Percentiles rank a stretch among this genome's conserved stretches.
Conservation (phyloP, 1,140 invertebrate species). For the Aphelinus atriplicis region DNA sequence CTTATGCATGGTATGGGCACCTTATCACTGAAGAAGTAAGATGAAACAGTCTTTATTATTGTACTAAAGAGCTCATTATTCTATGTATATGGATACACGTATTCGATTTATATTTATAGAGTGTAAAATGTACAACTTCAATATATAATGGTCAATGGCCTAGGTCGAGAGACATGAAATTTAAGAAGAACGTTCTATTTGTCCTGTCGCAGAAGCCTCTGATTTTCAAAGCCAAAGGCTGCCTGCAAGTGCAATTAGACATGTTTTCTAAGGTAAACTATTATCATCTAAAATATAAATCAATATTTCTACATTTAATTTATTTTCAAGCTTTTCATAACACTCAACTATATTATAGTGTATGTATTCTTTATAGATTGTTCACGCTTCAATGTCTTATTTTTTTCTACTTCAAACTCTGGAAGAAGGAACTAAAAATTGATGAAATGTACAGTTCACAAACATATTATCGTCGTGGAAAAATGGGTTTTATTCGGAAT, state of each 20-base stretch:
- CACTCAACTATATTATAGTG: neutral
- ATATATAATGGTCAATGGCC: conserved; percentile 19
- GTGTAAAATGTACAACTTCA: conserved; percentile 5
- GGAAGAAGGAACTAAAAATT: neutral
- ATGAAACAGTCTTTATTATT: neutral
- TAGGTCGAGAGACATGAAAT: neutral
- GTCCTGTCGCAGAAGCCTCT: conserved; percentile 13
- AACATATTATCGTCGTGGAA: too few species aligned
- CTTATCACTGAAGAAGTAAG: conserved; percentile 17
- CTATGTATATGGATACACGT: too few species aligned
- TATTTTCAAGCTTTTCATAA: neutral
- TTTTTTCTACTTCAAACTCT: conserved; percentile 28
- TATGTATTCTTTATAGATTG: conserved; percentile 3
- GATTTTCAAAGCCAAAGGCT: neutral
- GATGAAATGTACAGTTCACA: too few species aligned
- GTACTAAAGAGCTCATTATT: too few species aligned
- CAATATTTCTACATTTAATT: neutral
- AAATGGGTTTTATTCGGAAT: too few species aligned
- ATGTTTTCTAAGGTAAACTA: conserved; percentile 22
- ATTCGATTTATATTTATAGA: neutral
- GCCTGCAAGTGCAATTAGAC: neutral
- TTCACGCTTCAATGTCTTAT: conserved; percentile 26
- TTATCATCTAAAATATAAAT: neutral
- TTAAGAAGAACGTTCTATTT: conserved; percentile 24
- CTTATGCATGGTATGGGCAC: conserved; percentile 27